Conservation (phyloP, 2,888 invertebrate genomes). For the Erebia aethiops region DNA sequence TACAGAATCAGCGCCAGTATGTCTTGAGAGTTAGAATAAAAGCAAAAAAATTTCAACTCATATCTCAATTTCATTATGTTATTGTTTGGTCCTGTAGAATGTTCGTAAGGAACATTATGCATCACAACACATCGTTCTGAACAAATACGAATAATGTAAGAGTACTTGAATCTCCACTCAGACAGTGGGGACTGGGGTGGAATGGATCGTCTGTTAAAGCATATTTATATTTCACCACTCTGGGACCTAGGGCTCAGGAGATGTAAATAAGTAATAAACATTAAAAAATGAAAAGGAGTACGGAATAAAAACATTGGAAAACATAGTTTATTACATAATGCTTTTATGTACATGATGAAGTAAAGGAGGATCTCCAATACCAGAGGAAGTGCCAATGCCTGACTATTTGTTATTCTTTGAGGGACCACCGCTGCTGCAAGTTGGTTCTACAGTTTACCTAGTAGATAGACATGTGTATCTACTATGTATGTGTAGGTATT, state of each 20-base stretch:
- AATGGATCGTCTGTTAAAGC: slow-evolving; percentile 26
- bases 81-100: too few relatives aligned
- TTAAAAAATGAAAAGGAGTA: not conserved
- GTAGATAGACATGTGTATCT: too few relatives aligned
- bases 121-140: not conserved
- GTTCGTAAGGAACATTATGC: not conserved
- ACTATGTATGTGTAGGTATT: too few relatives aligned
- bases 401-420: not conserved
- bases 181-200: slow-evolving; percentile 29
- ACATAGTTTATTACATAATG: not conserved
- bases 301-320: not conserved
- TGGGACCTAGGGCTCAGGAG: not conserved
- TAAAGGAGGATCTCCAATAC: too few relatives aligned
- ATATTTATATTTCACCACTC: slow-evolving; percentile 28
- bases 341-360: too few relatives aligned
- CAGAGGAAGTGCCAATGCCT: too few relatives aligned
- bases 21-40: too few relatives aligned
- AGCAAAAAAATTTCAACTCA: too few relatives aligned
- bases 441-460: too few relatives aligned
- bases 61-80: too few relatives aligned
- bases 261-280: not conserved
- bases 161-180: slow-evolving; percentile 31
- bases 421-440: not conserved
- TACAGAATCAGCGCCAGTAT: too few relatives aligned
- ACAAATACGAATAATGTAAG: slow-evolving; percentile 24